These are phyloP conservation scores for Rhopalosiphum maidis DNA, from an alignment of 1,140 invertebrate species.

Conservation along the genomic window DNA sequence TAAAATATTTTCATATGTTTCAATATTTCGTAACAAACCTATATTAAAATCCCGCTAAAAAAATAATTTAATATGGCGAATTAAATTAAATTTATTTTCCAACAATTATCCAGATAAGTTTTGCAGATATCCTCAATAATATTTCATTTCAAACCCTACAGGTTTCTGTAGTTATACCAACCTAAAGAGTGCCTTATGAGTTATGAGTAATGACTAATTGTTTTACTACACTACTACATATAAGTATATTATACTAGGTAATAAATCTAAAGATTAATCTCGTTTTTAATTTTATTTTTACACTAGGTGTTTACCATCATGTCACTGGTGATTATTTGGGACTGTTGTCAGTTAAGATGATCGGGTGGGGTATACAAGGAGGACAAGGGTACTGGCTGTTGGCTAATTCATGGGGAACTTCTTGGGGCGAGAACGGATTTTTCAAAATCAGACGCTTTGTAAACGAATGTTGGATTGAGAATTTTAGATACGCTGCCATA, in stretches of 20 bases:
- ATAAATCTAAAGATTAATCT: not conserved
- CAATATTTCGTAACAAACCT: too few relatives aligned
- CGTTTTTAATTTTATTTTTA: not conserved
- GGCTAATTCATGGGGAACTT: conserved; percentile 67
- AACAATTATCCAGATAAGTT: not conserved
- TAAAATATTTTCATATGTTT: too few relatives aligned
- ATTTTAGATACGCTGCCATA: conserved; percentile 76
- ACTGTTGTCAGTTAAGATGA: conserved; percentile 86
- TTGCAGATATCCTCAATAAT: not conserved
- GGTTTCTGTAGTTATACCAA: not conserved
- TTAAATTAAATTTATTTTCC: too few relatives aligned
- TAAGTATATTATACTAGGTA: too few relatives aligned
- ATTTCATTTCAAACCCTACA: not conserved
- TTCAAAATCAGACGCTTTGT: conserved; percentile 72
- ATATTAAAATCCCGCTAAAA: too few relatives aligned
- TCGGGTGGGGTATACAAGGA: conserved; percentile 71
- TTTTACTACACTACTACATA: not conserved
- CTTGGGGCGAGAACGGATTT: conserved; percentile 68
- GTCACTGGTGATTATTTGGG: conserved; percentile 76
- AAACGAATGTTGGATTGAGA: conserved; percentile 73
- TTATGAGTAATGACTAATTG: not conserved
- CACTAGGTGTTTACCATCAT: conserved; percentile 82
- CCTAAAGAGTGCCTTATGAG: not conserved
- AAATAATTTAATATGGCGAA: too few relatives aligned
- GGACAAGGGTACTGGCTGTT: conserved; percentile 64